Evolutionary conservation across 2,113 vertebrate species (phyloP).

Genomic region (Gulo gulo): DNA sequence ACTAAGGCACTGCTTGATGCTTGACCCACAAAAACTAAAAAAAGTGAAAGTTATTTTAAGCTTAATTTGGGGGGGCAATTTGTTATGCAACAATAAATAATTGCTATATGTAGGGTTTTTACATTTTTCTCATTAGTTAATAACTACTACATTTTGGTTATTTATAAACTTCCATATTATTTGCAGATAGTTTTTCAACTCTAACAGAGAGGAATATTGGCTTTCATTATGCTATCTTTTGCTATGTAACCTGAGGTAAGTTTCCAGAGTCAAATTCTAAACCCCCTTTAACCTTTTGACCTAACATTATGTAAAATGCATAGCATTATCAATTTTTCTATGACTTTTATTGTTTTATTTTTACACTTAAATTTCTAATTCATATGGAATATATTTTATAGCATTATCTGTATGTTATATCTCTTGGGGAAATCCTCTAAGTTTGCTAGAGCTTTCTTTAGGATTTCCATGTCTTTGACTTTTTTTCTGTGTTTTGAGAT

Average conservation of each 20-base stretch:
- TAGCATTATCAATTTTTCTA: background rate
- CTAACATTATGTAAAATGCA: background rate
- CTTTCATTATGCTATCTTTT: background rate
- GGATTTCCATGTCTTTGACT: background rate
- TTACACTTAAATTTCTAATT: background rate
- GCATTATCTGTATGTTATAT: background rate
- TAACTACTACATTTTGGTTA: background rate
- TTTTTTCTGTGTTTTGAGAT: background rate
- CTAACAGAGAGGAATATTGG: background rate
- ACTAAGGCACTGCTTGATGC: background rate
- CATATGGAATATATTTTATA: background rate
- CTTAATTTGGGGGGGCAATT: background rate
- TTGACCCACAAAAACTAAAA: background rate
- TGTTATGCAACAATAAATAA: background rate
- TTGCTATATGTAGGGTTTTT: background rate
- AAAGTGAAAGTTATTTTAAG: background rate
- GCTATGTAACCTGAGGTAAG: background rate
- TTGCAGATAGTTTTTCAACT: background rate
- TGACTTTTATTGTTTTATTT: background rate
- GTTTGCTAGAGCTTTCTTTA: background rate
- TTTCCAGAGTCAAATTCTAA: background rate
- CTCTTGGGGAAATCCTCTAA: background rate
- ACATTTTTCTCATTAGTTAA: background rate
- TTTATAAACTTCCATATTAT: background rate
- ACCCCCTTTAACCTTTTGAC: background rate